Base-by-base conservation (phyloP, 2,888 invertebrate species). In the Drosophila quasianomalipes region DNA sequence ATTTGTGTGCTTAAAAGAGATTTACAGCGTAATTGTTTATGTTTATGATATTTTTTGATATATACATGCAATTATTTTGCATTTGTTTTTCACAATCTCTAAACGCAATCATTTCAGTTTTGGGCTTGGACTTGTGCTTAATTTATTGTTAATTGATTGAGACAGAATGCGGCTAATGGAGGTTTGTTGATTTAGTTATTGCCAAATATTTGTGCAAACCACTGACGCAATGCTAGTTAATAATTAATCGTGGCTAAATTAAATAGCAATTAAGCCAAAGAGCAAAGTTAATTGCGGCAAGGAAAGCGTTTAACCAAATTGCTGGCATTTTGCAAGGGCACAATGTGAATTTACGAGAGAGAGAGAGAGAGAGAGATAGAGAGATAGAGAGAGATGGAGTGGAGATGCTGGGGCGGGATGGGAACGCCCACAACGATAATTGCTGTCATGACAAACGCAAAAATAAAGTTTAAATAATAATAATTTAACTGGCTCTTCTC, bases 361-460 rank as follows among this genome's bases (percentile, higher is more conserved):
- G n/a, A 35, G 39, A 14, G 26, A 30, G 31, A 28, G 53, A n/a
- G 14, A n/a, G n/a, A n/a, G n/a, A n/a, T n/a, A 22, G 49, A 14
- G n/a, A 35, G 39, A 14, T n/a, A 30, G 31, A 28, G 53, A n/a
- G 14, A 10, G 4, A 6, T 12, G 37, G 28, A 7, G 16, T 4
- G n/a, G 28, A 7, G 37, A 26, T 10, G 44, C 0, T 30, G 26
- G 2, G 26, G 41, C 4, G 12, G 28, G 19, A 12, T 19, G 52
- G 28, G 37, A 44, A 74, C 65, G 78, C 69, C 71, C 70, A 71
- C 78, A 85, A 88, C 69, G 75, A 83, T 90, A 90, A 90, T 90
- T 90, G 91, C 85, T 74, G 89, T 81, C 91, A 85, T 90, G 89
- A 86, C 87, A 85, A 89, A 84, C 79, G 87, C 87, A 85, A 85